Evolutionary conservation across 2,797 vertebrate genomes (phyloP).

Genomic region (Simalia tracyae): DNA sequence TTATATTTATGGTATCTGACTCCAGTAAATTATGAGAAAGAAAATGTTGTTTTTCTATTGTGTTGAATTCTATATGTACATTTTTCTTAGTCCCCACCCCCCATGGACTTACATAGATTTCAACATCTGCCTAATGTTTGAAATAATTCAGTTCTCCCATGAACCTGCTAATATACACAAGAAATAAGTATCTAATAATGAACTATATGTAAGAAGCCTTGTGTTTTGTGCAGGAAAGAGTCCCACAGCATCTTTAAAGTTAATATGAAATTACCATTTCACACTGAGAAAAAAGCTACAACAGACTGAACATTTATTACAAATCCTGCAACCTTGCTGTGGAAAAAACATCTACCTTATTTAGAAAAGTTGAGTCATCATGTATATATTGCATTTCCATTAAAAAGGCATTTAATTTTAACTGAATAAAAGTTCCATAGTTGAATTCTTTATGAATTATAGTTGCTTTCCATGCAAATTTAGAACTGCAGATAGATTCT

Average conservation of each 20-base stretch:
- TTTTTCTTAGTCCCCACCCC: background rate
- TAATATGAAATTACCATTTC: constrained; percentile 40
- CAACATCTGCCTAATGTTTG: background rate
- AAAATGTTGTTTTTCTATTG: constrained; percentile 1
- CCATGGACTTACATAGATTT: background rate
- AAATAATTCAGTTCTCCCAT: constrained; percentile 3
- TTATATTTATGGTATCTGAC: background rate
- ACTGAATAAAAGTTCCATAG: constrained; percentile 27
- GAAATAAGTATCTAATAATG: constrained; percentile 15
- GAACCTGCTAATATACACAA: constrained; percentile 23
- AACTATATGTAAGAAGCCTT: background rate
- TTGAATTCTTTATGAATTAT: constrained; percentile 32
- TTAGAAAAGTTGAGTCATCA: constrained; percentile 31
- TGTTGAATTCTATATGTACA: background rate
- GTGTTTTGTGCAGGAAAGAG: background rate
- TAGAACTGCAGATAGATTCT: rapidly evolving
- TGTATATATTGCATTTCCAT: constrained; percentile 42
- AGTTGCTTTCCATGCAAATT: background rate
- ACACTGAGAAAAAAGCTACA: constrained; percentile 6
- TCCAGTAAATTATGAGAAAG: no score
- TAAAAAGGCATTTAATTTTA: constrained; percentile 38
- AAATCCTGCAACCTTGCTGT: constrained; percentile 10
- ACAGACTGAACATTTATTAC: background rate
- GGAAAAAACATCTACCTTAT: constrained; percentile 35
- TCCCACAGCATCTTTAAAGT: background rate